Percentiles rank a stretch among this genome's conserved stretches.
Conservation (phyloP, 2,113 vertebrate genomes). For the Rattus norvegicus region DNA sequence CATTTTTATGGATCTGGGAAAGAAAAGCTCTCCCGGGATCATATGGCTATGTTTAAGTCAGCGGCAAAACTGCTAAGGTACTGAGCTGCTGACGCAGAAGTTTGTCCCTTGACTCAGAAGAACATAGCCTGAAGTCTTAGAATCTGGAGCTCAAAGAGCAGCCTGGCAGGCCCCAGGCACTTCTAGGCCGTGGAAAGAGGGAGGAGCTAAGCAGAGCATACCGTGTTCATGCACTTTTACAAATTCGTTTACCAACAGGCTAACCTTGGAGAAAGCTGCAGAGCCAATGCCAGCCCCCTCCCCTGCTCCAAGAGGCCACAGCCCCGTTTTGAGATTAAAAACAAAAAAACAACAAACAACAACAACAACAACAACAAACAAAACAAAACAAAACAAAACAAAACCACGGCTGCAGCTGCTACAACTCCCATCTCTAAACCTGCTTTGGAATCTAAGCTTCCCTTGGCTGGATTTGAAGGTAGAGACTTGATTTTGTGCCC, state of each 20-base stretch:
- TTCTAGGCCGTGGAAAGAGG: not conserved
- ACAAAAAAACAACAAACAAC: too few species aligned
- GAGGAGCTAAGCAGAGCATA: not conserved
- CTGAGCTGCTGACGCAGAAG: fast-evolving
- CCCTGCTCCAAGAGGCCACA: not conserved
- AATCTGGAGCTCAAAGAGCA: fast-evolving
- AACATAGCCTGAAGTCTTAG: not conserved
- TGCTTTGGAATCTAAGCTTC: not conserved
- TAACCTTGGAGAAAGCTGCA: not conserved
- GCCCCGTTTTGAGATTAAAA: not conserved
- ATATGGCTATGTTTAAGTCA: not conserved
- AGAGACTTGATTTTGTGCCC: not conserved
- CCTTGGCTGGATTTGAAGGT: not conserved
- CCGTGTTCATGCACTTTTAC: not conserved
- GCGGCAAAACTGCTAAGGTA: not conserved
- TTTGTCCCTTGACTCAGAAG: fast-evolving
- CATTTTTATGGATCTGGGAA: not conserved
- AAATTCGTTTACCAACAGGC: not conserved
- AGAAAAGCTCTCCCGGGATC: not conserved
- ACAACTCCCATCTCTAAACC: not conserved
- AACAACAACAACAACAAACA: too few species aligned
- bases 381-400: too few species aligned
- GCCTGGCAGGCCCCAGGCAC: fast-evolving
- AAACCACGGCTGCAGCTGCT: not conserved
- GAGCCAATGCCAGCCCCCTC: too few species aligned